Conservation (phyloP, 2,888 invertebrate species). For the Cartodere bifasciata region DNA sequence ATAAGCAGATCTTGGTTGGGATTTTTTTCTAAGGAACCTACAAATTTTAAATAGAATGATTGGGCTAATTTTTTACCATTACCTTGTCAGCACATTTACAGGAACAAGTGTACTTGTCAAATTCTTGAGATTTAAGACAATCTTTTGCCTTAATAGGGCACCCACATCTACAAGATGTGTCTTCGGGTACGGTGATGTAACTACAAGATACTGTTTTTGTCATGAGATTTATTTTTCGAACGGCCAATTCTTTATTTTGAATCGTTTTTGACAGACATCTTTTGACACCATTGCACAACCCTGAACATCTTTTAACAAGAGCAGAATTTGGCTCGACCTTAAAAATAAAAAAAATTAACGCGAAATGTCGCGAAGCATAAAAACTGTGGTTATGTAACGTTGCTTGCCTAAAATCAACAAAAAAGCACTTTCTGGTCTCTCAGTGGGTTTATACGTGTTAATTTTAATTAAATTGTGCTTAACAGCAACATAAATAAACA, state of each 20-base stretch:
- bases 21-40: too few relatives aligned
- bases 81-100: slow-evolving; percentile 27
- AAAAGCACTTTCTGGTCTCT: too few relatives aligned
- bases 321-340: slow-evolving; percentile 27
- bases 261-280: slow-evolving; percentile 21
- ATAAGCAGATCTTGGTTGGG: too few relatives aligned
- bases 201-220: slow-evolving; percentile 18
- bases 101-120: slow-evolving; percentile 22
- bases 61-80: slow-evolving; percentile 8
- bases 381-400: too few relatives aligned
- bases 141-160: slow-evolving; percentile 20
- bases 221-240: slow-evolving; percentile 16
- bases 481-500: too few relatives aligned
- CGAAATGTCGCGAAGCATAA: too few relatives aligned
- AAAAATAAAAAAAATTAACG: slow-evolving; percentile 10
- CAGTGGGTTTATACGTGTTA: too few relatives aligned
- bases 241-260: slow-evolving; percentile 18
- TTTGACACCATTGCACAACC: slow-evolving; percentile 23
- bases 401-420: too few relatives aligned
- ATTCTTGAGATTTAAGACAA: slow-evolving; percentile 23
- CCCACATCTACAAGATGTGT: slow-evolving; percentile 24
- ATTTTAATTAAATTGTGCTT: too few relatives aligned
- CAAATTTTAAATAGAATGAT: too few relatives aligned
- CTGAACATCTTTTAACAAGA: slow-evolving; percentile 26
- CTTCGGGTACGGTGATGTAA: slow-evolving; percentile 23